Evolutionary conservation across 2,888 invertebrate genomes (phyloP), one percentile per base, ranked within the genome.

Genomic region (Sesamia inferens): DNA sequence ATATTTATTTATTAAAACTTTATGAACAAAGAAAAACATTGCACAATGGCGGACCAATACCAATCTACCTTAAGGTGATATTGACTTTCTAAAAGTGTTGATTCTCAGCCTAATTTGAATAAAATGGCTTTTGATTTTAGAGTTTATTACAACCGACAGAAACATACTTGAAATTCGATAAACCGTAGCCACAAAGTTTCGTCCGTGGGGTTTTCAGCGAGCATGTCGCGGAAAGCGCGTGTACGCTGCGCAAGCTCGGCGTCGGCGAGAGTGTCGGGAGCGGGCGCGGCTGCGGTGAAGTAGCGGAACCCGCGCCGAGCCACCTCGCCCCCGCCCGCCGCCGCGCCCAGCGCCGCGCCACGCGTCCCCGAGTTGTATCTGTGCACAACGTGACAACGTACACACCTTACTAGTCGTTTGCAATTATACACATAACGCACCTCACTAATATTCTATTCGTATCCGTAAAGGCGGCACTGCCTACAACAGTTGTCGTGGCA

Each of bases 171-270:
- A 71, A 93, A 94, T 58, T 91, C 89, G 0, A 94, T 89, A 78
- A 89, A 93, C 24, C 80, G 85, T 71, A 93, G 88, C 94, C 94
- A 94, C 11, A 93, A 86, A 11, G 75, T 75, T n/a, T 86, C 87
- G 78, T 94, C 93, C 6, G 24, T 22, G 0, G 94, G 93, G 5
- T 78, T 63, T n/a, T 83, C 88, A 2, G 87, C 87, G 47, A 94
- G 88, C 89, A 91, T 78, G 44, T 85, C 88, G 39, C 91, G 90
- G 83, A 87, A 90, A 62, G 90, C 89, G 55, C 84, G 83, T n/a
- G 82, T 87, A 51, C 93, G 92, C 80, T 86, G 88, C 10, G 87
- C 87, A 19, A 86, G 81, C 77, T 86, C 89, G 22, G 76, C 83
- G 58, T 55, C 77, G 4, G 54, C 47, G 19, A 13, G 48, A 24